phyloP scores from a whole-genome alignment of 2,797 vertebrate genomes.

The Remorina albescens region DNA sequence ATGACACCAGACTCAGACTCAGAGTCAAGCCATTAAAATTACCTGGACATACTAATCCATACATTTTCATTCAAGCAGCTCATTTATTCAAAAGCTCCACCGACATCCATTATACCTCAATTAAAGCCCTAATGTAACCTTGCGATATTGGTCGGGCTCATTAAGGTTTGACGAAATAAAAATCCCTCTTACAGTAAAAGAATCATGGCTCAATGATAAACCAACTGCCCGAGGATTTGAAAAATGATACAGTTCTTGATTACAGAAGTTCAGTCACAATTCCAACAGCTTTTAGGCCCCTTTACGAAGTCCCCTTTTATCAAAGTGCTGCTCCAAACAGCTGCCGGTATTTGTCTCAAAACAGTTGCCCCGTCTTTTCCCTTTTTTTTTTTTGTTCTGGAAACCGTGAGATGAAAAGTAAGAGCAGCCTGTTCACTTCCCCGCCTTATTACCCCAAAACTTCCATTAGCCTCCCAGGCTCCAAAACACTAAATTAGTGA shows the following conservation, averaged over 20 bases:
- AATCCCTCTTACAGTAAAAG: background rate
- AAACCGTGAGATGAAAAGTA: slow-evolving; percentile 49
- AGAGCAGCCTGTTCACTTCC: slow-evolving; percentile 61
- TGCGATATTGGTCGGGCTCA: background rate
- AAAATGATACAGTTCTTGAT: background rate
- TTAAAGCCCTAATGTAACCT: background rate
- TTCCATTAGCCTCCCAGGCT: slow-evolving; percentile 63
- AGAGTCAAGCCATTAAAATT: background rate
- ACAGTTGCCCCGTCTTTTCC: slow-evolving; percentile 28
- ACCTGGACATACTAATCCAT: background rate
- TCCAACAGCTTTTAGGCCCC: slow-evolving; percentile 20
- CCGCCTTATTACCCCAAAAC: slow-evolving; percentile 68
- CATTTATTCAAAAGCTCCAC: background rate
- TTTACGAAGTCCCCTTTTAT: slow-evolving; percentile 27
- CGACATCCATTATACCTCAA: background rate
- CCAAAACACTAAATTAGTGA: slow-evolving; percentile 64
- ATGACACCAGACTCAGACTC: background rate
- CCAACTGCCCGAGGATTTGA: background rate
- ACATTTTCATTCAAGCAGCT: background rate
- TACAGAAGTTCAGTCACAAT: slow-evolving; percentile 25
- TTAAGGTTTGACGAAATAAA: background rate
- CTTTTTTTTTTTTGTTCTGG: background rate
- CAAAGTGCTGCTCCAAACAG: slow-evolving; percentile 37
- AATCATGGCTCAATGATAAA: slow-evolving; percentile 4
- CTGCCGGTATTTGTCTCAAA: slow-evolving; percentile 22